phyloP scores from a whole-genome alignment of 2,113 vertebrate species.

The Ptilorrhoa leucosticta region DNA sequence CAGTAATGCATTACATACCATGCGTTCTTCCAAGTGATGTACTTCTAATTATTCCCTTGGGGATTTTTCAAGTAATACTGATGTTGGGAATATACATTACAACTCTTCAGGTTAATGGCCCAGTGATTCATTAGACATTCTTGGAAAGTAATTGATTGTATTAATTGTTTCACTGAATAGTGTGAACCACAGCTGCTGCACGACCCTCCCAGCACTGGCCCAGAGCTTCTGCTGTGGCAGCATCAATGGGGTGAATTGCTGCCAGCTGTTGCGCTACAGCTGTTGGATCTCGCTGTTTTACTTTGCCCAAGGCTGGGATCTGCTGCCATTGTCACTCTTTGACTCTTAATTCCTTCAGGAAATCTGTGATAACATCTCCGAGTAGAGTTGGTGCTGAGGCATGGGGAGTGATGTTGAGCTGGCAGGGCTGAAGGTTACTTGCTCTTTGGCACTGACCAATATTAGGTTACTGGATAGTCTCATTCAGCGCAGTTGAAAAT shows the following conservation, averaged over 20 bases:
- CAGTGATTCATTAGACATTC: slow-evolving; percentile 30
- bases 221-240: not conserved
- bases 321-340: not conserved
- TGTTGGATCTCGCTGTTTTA: not conserved
- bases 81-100: not conserved
- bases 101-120: slow-evolving; percentile 10
- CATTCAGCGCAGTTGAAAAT: not conserved
- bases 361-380: not conserved
- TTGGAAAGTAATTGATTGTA: slow-evolving; percentile 14
- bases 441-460: not conserved
- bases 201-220: not conserved
- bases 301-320: not conserved
- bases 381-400: not conserved
- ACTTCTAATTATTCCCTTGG: not conserved
- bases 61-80: slow-evolving; percentile 1
- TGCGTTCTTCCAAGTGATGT: not conserved
- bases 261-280: not conserved
- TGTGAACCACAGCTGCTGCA: not conserved
- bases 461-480: not conserved
- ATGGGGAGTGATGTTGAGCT: not conserved
- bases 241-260: fast-evolving
- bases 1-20: not conserved
- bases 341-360: not conserved
- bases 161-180: not conserved
- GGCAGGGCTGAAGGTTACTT: not conserved